A percentile compares a stretch with the other conserved stretches of the same genome.
Conservation (phyloP, 2,888 invertebrate genomes). For the Orthosia cruda region DNA sequence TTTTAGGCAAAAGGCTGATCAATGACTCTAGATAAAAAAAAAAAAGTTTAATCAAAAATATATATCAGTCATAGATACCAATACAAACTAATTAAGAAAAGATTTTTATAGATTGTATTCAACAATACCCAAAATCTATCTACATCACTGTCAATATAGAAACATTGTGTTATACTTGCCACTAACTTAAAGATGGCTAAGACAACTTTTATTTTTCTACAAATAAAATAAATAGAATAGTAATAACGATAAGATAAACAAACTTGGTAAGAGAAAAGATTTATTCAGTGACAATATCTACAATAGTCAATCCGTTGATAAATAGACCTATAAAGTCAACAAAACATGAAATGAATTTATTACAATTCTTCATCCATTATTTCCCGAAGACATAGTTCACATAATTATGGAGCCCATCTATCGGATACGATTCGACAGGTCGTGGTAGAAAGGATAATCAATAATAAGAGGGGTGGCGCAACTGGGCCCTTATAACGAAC, state of each 20-base stretch:
- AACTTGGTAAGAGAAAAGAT: no score
- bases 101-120: no score
- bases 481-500: constrained; percentile 61
- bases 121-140: no score
- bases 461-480: constrained; percentile 63
- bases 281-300: not conserved
- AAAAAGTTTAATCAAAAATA: not conserved
- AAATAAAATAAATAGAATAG: not conserved
- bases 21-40: not conserved
- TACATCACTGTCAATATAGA: no score
- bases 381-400: constrained; percentile 28
- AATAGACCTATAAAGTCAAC: not conserved
- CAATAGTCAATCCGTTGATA: not conserved
- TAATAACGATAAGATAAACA: not conserved
- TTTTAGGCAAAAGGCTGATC: not conserved
- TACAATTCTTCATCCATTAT: constrained; percentile 20
- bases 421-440: constrained; percentile 26
- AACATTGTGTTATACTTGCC: no score
- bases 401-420: constrained; percentile 28
- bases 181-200: no score
- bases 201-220: no score
- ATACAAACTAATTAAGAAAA: no score
- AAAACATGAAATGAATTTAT: not conserved
- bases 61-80: no score
- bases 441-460: constrained; percentile 62